phyloP scores from a whole-genome alignment of 2,888 invertebrate species.

The Trissoscelio sp. region DNA sequence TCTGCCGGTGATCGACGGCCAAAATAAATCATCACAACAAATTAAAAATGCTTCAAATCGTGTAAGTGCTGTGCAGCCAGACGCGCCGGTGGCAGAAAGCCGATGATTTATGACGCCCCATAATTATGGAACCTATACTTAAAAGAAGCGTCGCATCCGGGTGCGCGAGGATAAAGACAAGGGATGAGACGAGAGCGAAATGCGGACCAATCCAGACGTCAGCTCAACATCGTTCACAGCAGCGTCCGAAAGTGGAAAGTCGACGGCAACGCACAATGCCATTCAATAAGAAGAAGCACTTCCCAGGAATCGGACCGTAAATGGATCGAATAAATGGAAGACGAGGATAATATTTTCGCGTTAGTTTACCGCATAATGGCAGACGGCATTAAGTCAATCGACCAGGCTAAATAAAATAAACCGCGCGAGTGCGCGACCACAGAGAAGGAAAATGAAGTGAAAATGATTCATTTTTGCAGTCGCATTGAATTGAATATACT shows the following conservation, averaged over 20 bases:
- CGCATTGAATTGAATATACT: not conserved
- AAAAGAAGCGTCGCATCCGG: slow-evolving; percentile 21
- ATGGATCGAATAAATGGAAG: slow-evolving; percentile 28
- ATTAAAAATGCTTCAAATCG: slow-evolving; percentile 62
- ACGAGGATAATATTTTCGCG: slow-evolving; percentile 24
- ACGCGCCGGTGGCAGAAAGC: slow-evolving; percentile 32
- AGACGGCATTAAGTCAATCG: slow-evolving; percentile 15
- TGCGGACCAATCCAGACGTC: slow-evolving; percentile 6
- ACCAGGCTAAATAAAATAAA: slow-evolving; percentile 22
- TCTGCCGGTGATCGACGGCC: slow-evolving; percentile 55
- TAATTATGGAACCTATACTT: slow-evolving; percentile 50
- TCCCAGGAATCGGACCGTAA: slow-evolving; percentile 13
- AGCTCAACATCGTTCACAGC: slow-evolving; percentile 17
- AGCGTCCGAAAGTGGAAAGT: slow-evolving; percentile 44
- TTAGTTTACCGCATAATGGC: slow-evolving; percentile 23
- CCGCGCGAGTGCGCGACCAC: not conserved
- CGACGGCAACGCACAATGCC: slow-evolving; percentile 43
- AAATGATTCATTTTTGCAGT: not conserved
- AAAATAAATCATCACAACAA: slow-evolving; percentile 63
- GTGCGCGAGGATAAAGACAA: not conserved
- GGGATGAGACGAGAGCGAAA: not conserved
- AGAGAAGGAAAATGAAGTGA: too few species aligned
- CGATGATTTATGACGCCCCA: slow-evolving; percentile 60
- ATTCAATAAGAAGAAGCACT: slow-evolving; percentile 17
- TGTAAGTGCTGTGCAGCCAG: slow-evolving; percentile 49